Percentiles rank a stretch among this genome's conserved stretches.
Conservation (phyloP, 2,888 invertebrate genomes). For the Plebejus melissa region DNA sequence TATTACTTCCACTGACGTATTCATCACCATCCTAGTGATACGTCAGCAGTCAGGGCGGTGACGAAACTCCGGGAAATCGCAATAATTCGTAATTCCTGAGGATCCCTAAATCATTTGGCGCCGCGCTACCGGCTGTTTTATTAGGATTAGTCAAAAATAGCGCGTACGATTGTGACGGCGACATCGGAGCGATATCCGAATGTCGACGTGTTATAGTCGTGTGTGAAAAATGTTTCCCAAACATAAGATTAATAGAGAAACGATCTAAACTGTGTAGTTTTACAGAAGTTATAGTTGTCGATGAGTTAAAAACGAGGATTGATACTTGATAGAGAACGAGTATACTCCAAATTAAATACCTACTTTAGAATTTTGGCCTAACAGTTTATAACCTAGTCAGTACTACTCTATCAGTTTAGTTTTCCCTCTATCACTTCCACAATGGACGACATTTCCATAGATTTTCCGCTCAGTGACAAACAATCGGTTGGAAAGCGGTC, state of each 20-base stretch:
- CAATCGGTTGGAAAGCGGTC: slow-evolving; percentile 41
- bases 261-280: no score
- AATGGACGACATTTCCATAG: slow-evolving; percentile 24
- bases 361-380: neutral
- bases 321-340: neutral
- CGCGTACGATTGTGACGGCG: slow-evolving; percentile 33
- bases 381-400: neutral
- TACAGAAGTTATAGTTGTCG: neutral
- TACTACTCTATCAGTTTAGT: neutral
- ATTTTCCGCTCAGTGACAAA: slow-evolving; percentile 36
- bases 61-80: slow-evolving; percentile 41
- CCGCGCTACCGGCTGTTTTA: slow-evolving; percentile 50
- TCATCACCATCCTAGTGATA: slow-evolving; percentile 19
- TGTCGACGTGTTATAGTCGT: neutral
- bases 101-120: slow-evolving; percentile 49
- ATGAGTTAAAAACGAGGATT: neutral
- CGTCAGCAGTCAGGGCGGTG: slow-evolving; percentile 14
- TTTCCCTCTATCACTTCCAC: slow-evolving; percentile 5
- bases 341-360: neutral
- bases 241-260: neutral
- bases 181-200: slow-evolving; percentile 1
- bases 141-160: slow-evolving; percentile 51
- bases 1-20: slow-evolving; percentile 17
- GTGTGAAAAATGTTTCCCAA: neutral
- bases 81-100: slow-evolving; percentile 46